Conservation (phyloP, 2,113 vertebrate genomes). For the Cnemophilus loriae region DNA sequence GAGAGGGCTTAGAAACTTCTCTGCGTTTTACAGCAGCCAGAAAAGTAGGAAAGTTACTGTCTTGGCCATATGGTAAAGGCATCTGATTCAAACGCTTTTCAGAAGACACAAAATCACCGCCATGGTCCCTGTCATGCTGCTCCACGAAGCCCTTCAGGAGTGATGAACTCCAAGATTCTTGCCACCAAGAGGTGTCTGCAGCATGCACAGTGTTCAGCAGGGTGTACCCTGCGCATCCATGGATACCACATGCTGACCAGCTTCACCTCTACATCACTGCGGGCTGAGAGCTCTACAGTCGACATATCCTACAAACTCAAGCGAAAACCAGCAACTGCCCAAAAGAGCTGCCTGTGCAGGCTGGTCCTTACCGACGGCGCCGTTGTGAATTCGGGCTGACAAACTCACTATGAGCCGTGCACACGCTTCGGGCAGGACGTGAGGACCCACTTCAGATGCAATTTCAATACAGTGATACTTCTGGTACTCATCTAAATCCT, state of each 20-base stretch:
- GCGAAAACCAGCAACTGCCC: not conserved
- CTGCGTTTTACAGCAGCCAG: not conserved
- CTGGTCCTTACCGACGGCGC: slow-evolving; percentile 75
- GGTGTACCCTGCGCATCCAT: accelerated
- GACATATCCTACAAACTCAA: not conserved
- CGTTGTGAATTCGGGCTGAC: slow-evolving; percentile 79
- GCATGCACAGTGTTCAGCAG: accelerated
- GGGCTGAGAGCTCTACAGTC: not conserved
- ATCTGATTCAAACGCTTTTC: not conserved
- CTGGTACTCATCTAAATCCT: slow-evolving; percentile 71
- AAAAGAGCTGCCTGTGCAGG: not conserved
- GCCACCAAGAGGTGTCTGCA: not conserved
- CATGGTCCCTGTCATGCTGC: not conserved
- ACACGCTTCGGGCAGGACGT: slow-evolving; percentile 65
- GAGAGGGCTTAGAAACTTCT: not conserved
- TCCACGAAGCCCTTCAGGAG: not conserved
- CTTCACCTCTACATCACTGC: not conserved
- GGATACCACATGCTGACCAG: not conserved
- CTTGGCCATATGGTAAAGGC: not conserved
- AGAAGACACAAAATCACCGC: not conserved
- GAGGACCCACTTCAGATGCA: slow-evolving; percentile 57
- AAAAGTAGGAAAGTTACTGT: not conserved
- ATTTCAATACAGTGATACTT: slow-evolving; percentile 76
- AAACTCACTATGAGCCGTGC: slow-evolving; percentile 74
- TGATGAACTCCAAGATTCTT: not conserved